Conservation (phyloP, 2,797 vertebrate genomes). For the Nothura maculosa region DNA sequence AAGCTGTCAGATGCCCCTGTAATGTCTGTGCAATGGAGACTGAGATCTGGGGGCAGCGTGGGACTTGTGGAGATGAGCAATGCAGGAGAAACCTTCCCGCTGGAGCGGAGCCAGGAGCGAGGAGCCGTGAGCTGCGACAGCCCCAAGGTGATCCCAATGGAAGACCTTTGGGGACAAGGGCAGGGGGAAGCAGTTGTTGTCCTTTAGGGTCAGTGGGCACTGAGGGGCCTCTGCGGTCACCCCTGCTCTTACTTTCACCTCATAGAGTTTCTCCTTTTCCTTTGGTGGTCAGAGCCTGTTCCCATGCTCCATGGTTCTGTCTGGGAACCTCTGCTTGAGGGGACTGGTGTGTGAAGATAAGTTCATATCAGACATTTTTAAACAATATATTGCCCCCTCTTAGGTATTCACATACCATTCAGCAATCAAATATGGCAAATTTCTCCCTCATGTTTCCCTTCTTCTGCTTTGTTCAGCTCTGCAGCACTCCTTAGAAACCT, state of each 20-base stretch:
- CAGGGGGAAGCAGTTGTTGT: too few relatives aligned
- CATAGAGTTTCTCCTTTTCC: background rate
- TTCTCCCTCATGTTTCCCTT: background rate
- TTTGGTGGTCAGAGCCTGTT: background rate
- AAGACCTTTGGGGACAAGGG: too few relatives aligned
- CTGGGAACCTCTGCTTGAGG: background rate
- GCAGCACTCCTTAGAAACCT: background rate
- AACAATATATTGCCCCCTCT: background rate
- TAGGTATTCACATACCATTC: background rate
- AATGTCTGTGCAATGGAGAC: background rate
- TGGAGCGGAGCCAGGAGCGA: background rate
- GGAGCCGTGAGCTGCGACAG: background rate
- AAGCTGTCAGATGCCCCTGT: background rate
- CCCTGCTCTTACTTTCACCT: background rate
- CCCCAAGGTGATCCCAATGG: background rate
- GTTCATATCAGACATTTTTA: background rate
- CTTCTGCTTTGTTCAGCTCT: background rate
- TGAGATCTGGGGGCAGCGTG: background rate
- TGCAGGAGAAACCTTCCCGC: background rate
- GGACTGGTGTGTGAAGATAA: background rate
- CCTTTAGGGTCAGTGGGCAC: background rate
- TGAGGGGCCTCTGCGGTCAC: background rate
- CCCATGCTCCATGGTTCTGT: background rate
- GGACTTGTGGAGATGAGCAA: rapidly evolving
- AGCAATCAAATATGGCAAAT: background rate